phyloP scores from a whole-genome alignment of 2,797 vertebrate genomes.

The Microctenopoma stevenorrisi region DNA sequence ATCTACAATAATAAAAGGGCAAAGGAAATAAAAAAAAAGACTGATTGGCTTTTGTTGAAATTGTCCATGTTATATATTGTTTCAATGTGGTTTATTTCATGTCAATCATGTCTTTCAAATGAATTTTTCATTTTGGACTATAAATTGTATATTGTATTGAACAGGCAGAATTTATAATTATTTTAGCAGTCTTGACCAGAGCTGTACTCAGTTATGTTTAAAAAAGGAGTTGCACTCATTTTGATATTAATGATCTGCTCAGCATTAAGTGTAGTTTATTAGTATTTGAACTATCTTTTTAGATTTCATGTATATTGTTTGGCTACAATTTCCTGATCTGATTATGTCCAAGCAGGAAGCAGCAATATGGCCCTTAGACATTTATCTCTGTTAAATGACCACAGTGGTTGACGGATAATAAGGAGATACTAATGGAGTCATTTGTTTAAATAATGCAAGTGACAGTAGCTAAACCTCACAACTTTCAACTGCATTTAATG shows the following conservation, averaged over 20 bases:
- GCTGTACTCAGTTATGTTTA: not conserved
- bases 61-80: no score
- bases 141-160: no score
- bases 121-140: no score
- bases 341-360: conserved; percentile 66
- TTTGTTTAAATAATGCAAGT: conserved; percentile 54
- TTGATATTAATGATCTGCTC: not conserved
- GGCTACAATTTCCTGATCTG: conserved; percentile 51
- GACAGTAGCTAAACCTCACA: conserved; percentile 34
- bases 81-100: no score
- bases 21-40: no score
- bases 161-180: not conserved
- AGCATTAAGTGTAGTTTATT: conserved; percentile 1
- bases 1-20: no score
- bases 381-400: conserved; percentile 65
- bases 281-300: conserved; percentile 24
- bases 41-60: no score
- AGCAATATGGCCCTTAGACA: conserved; percentile 31
- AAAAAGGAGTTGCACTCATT: not conserved
- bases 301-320: conserved; percentile 31
- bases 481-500: conserved; percentile 15
- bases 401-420: conserved; percentile 51
- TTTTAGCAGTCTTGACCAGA: no score
- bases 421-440: conserved; percentile 55
- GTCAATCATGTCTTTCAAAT: no score